Evolutionary conservation across 2,113 vertebrate species (phyloP), one percentile per base, ranked within the genome.

Genomic region (Archocentrus centrarchus): DNA sequence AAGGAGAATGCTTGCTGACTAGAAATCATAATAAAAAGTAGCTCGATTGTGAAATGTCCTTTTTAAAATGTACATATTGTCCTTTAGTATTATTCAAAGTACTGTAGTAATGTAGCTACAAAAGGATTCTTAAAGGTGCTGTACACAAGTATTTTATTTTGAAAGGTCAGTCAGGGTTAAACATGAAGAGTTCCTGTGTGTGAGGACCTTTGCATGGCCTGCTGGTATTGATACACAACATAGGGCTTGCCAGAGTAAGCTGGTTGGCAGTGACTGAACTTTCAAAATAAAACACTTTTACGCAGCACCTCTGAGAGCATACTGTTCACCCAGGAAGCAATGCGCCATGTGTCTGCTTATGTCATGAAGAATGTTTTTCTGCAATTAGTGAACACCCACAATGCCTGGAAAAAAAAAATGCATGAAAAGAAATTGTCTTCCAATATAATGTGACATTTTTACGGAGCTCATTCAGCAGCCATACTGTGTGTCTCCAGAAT

Each of bases 61-160:
- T 93, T 86, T 92, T 85, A 59, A 93, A 86, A 81, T 89, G 86
- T 89, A 90, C 85, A 92, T 90, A 86, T 61, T 82, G 82, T 82
- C 90, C 90, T 94, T 94, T 89, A 93, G 89, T 92, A 89, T 91
- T 94, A 95, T 81, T 91, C 88, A 91, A 92, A 92, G 88, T 91
- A 93, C 83, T 89, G 86, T 94, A 94, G 90, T 91, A 68, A 89
- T 81, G 90, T 92, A 93, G 90, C 86, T 90, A 90, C 66, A 59
- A 78, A 30, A 80, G 80, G 79, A 86, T 91, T 82, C 81, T 58
- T 37, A 80, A 84, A 66, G 22, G 55, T 64, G 13, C 35, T 59
- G 39, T 39, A 44, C 59, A n/a, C n/a, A 6, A 50, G 47, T 7
- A 55, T 73, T 73, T 73, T 73, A 73, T 35, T 73, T 73, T 73